Base-by-base conservation (phyloP, 2,888 invertebrate species). In the Platypus cylindrus region DNA sequence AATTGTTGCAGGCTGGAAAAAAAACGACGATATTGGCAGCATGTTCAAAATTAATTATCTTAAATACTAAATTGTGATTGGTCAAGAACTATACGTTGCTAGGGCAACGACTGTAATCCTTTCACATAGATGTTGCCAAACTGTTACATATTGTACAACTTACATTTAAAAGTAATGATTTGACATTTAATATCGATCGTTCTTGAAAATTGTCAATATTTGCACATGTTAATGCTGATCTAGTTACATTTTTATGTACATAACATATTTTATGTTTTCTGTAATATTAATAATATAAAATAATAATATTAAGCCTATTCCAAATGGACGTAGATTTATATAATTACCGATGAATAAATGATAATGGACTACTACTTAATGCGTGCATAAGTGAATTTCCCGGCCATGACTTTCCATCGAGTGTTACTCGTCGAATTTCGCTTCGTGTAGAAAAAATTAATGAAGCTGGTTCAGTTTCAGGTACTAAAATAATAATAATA, bases 221-320 rank as follows among this genome's bases (percentile, higher is more conserved):
- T 44, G 73, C 75, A 59, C 83, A 84, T 49, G 72, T 70, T 45
- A 84, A 60, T 32, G 61, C 55, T 5, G 58, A 50, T 42, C 53
- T 53, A 33, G 68, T 68, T 43, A 72, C 54, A 55, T 72, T 72
- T 55, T 72, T 71, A 54, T 78, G 75, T 51, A 86, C 73, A 66
- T 80, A 84, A 63, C 78, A 79, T 29, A 80, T 59, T 18, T 78
- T 72, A 38, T 72, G 65, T 54, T 77, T 77, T 36, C 73, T 63
- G 16, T 20, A 32, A 30, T n/a, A n/a, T n/a, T n/a, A n/a, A n/a
- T n/a, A n/a, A n/a, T n/a, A n/a, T n/a, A n/a, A n/a, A n/a, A n/a
- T 12, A 30, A 30, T 30, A 29, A 17, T 23, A 30, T 30, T 9
- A 5, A 16, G 29, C 15, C 4, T 13, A 7, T 8, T 13, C 5